Evolutionary conservation across 2,113 vertebrate species (phyloP).

Genomic region (Lepus europaeus): DNA sequence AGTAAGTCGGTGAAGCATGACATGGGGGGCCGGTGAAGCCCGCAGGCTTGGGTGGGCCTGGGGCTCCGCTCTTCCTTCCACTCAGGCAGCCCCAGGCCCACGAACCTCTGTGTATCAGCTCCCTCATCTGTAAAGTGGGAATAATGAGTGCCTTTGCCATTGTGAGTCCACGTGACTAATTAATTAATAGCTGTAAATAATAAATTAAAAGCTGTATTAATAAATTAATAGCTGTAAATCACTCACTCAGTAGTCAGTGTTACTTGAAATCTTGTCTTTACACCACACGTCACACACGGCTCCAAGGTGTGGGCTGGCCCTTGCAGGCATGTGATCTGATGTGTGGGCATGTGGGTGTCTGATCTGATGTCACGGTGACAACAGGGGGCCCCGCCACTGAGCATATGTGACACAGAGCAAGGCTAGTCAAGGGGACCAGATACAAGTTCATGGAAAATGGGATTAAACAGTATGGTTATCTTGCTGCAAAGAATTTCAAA

Average conservation of each 20-base stretch:
- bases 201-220: not conserved
- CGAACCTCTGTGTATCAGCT: not conserved
- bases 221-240: not conserved
- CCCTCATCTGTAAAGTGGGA: not conserved
- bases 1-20: not conserved
- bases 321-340: not conserved
- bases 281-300: not conserved
- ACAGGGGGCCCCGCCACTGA: not conserved
- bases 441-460: not conserved
- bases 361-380: not conserved
- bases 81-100: rapidly evolving
- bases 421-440: not conserved
- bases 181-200: not conserved
- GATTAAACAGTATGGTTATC: too few relatives aligned
- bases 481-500: too few relatives aligned
- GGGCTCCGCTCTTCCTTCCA: not conserved
- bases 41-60: too few relatives aligned
- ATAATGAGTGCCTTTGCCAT: not conserved
- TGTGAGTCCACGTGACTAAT: not conserved
- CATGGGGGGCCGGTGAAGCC: too few relatives aligned
- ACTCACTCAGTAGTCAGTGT: not conserved
- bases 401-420: not conserved
- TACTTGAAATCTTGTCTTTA: not conserved
- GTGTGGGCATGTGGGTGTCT: not conserved
- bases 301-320: not conserved